Conservation (phyloP, 2,888 invertebrate genomes). For the Xanthia icteritia region DNA sequence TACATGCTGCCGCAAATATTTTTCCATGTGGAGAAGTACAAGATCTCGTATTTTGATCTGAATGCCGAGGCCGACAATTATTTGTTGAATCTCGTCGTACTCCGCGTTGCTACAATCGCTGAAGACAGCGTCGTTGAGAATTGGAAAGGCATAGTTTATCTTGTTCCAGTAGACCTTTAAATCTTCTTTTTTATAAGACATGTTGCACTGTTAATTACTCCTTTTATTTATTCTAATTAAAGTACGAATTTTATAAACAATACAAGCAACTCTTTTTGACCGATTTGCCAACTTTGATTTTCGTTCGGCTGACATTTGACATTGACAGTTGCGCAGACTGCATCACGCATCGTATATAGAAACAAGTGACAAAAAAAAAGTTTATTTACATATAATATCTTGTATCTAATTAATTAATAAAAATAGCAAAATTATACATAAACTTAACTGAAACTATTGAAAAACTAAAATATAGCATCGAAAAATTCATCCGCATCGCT, state of each 20-base stretch:
- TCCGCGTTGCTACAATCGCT: conserved; percentile 82
- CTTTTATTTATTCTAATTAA: too few relatives aligned
- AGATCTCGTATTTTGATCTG: conserved; percentile 85
- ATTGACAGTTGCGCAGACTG: conserved; percentile 6
- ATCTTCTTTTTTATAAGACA: conserved; percentile 81
- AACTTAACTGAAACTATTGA: too few relatives aligned
- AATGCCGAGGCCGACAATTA: conserved; percentile 81
- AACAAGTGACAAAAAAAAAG: neutral
- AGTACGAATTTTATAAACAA: neutral
- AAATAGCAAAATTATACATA: too few relatives aligned
- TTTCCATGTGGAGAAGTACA: conserved; percentile 88
- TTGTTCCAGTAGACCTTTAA: conserved; percentile 85
- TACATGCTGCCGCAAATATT: conserved; percentile 90
- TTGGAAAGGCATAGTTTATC: conserved; percentile 86
- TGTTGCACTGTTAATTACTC: conserved; percentile 45
- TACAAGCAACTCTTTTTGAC: neutral
- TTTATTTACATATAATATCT: too few relatives aligned
- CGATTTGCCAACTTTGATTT: neutral
- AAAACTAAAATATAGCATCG: too few relatives aligned
- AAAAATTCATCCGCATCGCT: too few relatives aligned
- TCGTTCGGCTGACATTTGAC: neutral
- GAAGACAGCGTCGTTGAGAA: conserved; percentile 82
- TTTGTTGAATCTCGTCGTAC: conserved; percentile 85
- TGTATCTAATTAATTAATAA: too few relatives aligned
- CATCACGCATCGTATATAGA: neutral